Percentiles rank a stretch among this genome's conserved stretches.
Conservation (phyloP, 2,113 vertebrate species). For the Pantherophis guttatus region DNA sequence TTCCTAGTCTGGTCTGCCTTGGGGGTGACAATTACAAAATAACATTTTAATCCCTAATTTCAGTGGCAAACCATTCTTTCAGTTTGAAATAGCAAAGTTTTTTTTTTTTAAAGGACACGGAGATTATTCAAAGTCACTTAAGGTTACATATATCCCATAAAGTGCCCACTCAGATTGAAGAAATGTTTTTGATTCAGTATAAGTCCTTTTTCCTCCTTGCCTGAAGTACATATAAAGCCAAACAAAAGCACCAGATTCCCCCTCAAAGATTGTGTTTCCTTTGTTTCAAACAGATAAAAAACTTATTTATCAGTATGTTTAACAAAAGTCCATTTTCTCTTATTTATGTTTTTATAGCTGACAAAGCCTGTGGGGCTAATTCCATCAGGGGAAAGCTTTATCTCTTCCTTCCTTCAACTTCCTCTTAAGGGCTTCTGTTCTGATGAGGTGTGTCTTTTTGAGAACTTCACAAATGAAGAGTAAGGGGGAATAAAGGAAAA, state of each 20-base stretch:
- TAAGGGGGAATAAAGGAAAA: background rate
- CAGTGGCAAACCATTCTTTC: background rate
- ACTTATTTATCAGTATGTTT: background rate
- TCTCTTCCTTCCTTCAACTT: background rate
- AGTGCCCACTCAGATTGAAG: background rate
- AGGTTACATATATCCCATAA: background rate
- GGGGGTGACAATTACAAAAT: background rate
- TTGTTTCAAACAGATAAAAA: conserved; percentile 9
- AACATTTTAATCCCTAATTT: background rate
- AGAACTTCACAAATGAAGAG: conserved; percentile 5
- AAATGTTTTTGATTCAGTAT: background rate
- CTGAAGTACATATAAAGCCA: background rate
- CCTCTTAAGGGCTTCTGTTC: conserved; percentile 14
- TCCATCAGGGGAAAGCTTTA: background rate
- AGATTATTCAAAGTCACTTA: background rate
- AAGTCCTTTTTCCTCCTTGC: background rate
- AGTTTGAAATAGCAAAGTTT: background rate
- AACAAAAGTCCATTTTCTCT: conserved; percentile 3
- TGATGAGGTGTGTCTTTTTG: conserved; percentile 25
- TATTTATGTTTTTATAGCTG: background rate
- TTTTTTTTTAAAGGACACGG: background rate
- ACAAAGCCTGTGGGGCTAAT: fast-evolving
- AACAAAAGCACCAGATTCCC: background rate
- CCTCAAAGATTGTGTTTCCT: background rate
- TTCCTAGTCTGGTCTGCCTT: background rate